Evolutionary conservation across 2,797 vertebrate species (phyloP), one percentile per base, ranked within the genome.

Genomic region (Anguilla obscura): DNA sequence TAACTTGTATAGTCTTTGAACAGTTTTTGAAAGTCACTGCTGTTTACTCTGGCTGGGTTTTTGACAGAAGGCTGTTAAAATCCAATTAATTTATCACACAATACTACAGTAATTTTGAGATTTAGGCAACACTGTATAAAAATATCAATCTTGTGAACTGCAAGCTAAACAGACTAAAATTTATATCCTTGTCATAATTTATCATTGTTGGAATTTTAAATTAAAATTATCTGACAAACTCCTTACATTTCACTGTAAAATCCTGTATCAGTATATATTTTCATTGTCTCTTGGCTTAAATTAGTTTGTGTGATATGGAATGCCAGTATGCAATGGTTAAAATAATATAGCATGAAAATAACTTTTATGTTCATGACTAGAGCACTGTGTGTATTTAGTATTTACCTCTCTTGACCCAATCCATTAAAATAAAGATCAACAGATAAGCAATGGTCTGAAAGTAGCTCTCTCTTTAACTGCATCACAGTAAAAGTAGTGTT

Each of bases 351-450:
- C 45, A 30, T 84, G 24, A 33, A 71, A 60, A 48, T 12, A n/a
- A 69, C 56, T 60, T 16, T 10, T 2, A 45, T 71, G 54, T 58
- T 84, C 8, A 71, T 87, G 27, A 71, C 87, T 48, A 63, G 79
- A 24, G 27, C 50, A 27, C 87, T 50, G 82, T 69, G 80, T 84
- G 87, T 21, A 69, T 16, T 50, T 60, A 40, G 54, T 18, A 7
- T 74, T 84, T 50, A 56, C 86, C 27, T 87, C 69, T 58, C 30
- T 45, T 60, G 12, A 27, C 36, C n/a, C 45, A 80, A 87, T 52
- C 52, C 80, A 69, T 82, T n/a, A 69, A 69, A 87, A 69, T 74
- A 36, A 63, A 84, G 33, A 84, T 45, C 33, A 36, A 76, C 48
- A n/a, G 18, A 6, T 18, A 86, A 16, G 54, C 12, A 0, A 0